phyloP scores from a whole-genome alignment of 2,113 vertebrate species.

The Laterallus jamaicensis region DNA sequence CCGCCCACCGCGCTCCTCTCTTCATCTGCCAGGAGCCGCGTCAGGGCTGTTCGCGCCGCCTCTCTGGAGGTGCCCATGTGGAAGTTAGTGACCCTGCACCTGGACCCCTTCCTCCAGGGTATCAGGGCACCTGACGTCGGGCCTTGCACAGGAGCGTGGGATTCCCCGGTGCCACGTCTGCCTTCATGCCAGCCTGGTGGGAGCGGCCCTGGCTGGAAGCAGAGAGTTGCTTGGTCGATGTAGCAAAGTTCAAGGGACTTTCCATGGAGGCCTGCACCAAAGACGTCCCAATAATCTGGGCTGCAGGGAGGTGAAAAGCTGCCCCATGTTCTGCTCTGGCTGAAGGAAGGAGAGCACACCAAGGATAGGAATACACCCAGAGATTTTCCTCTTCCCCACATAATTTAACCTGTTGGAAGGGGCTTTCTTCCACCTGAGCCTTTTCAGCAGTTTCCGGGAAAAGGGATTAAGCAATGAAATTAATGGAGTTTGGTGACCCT shows the following conservation, averaged over 20 bases:
- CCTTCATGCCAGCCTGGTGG: not conserved
- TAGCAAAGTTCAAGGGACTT: not conserved
- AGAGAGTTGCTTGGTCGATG: rapidly evolving
- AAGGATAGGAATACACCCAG: rapidly evolving
- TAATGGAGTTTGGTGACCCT: not conserved
- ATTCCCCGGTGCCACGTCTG: not conserved
- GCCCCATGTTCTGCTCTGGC: not conserved
- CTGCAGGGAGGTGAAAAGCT: not conserved
- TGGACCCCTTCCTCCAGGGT: too few species aligned
- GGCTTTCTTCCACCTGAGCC: not conserved
- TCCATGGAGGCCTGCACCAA: not conserved
- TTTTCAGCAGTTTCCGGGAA: not conserved
- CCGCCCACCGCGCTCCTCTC: not conserved
- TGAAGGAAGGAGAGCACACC: not conserved
- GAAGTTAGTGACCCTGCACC: too few species aligned
- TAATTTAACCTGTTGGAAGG: not conserved
- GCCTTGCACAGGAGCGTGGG: not conserved
- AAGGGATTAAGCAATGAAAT: not conserved
- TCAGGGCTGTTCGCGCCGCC: not conserved
- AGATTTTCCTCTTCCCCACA: not conserved
- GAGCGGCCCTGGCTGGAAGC: not conserved
- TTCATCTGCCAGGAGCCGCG: rapidly evolving
- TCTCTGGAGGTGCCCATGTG: not conserved
- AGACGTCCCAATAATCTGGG: rapidly evolving
- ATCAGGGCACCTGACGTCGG: too few species aligned